Percentiles rank a stretch among this genome's conserved stretches.
Conservation (phyloP, 2,113 vertebrate genomes). For the Phoenicopterus ruber region DNA sequence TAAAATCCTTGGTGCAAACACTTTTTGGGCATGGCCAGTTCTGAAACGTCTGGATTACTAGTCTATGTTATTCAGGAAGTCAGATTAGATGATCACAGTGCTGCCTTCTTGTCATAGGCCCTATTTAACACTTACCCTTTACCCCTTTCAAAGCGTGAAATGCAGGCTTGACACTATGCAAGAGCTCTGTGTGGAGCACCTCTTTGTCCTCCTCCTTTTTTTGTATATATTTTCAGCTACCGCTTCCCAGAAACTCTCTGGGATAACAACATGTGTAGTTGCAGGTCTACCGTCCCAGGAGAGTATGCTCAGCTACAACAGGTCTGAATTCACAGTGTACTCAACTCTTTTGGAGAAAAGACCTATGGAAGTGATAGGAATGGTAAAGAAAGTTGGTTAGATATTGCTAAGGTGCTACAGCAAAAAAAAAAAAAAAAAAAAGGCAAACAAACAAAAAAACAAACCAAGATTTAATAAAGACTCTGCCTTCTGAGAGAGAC, state of each 20-base stretch:
- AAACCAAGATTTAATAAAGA: background rate
- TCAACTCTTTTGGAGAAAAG: background rate
- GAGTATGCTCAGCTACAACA: background rate
- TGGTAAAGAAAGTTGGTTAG: background rate
- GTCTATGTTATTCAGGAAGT: background rate
- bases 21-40: background rate
- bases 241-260: background rate
- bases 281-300: background rate
- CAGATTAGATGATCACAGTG: background rate
- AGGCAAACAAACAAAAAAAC: background rate
- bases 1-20: background rate
- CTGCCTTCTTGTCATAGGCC: background rate
- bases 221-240: background rate
- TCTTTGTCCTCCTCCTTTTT: fast-evolving
- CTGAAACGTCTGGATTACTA: background rate
- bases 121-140: background rate
- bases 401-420: background rate
- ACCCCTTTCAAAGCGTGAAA: background rate
- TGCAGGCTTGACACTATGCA: background rate
- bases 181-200: background rate
- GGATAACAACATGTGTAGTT: fast-evolving
- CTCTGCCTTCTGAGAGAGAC: background rate
- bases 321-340: background rate
- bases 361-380: background rate
- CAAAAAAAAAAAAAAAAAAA: background rate